Conservation (phyloP, 2,797 vertebrate species). For the Acrocephalus scirpaceus region DNA sequence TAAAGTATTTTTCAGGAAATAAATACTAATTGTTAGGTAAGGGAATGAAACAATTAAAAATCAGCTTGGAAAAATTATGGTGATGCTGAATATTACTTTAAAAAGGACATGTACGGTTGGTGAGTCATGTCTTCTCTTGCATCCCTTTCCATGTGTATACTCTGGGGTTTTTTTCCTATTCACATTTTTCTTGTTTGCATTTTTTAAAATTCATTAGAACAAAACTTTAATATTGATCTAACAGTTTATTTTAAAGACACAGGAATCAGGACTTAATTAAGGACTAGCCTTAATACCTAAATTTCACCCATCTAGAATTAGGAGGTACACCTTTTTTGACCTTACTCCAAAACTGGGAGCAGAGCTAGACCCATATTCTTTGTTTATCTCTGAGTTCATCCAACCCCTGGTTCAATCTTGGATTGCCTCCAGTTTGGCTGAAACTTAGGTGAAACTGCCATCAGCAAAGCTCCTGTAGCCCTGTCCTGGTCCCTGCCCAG, state of each 20-base stretch:
- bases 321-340: background rate
- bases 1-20: background rate
- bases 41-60: background rate
- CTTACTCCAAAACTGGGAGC: background rate
- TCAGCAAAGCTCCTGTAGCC: background rate
- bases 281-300: background rate
- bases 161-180: background rate
- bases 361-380: background rate
- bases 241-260: background rate
- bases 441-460: background rate
- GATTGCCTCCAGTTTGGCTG: background rate
- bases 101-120: background rate
- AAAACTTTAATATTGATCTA: background rate
- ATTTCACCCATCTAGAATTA: background rate
- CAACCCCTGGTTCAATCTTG: background rate
- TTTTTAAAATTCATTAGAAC: background rate
- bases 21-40: background rate
- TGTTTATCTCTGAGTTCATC: background rate
- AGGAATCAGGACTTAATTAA: background rate
- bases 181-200: background rate
- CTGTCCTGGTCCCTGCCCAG: background rate
- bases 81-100: background rate
- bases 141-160: background rate
- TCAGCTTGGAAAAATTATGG: background rate
- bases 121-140: fast-evolving